Evolutionary conservation across 2,888 invertebrate genomes (phyloP), one percentile per base, ranked within the genome.

Genomic region (Beris chalybata): DNA sequence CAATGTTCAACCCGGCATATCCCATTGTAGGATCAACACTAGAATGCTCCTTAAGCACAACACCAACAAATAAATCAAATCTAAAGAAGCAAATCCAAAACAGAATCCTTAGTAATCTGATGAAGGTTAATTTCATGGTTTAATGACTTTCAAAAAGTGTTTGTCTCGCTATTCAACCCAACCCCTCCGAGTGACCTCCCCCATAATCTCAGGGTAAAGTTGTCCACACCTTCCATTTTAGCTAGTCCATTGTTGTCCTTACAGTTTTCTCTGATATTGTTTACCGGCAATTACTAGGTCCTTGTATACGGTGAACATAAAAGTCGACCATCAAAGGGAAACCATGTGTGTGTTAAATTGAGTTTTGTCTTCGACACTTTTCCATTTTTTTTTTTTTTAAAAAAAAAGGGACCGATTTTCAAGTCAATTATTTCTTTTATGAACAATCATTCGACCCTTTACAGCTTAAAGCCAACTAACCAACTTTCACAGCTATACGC

Each of bases 111-210:
- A 31, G 64, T 44, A 64, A 64, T 66, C 54, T 61, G 66, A 59
- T 66, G 66, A 61, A 66, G 59, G 66, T 61, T 59, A 66, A 66
- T 66, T 66, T 66, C 61, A 66, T 45, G 57, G 47, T 47, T 61
- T 43, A 59, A 66, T 59, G 29, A 53, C 31, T 53, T 61, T 61
- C 44, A 53, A 59, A 54, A 61, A 11, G 22, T 13, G 15, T 48
- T 48, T 48, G 6, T 48, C 22, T n/a, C 45, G n/a, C 45, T 45
- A 12, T 22, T 22, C 22, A 3, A 22, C 2, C 38, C 38, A 38
- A 5, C 38, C 38, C 38, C 38, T 38, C 5, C 38, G 38, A 38
- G 9, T 9, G 7, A 38, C 38, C 38, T 38, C 1, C 38, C 7
- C 5, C 38, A 38, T 38, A 38, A 38, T 38, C 38, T 38, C 9